Evolutionary conservation across 2,888 invertebrate genomes (phyloP).

Genomic region (Aphodius granarius): DNA sequence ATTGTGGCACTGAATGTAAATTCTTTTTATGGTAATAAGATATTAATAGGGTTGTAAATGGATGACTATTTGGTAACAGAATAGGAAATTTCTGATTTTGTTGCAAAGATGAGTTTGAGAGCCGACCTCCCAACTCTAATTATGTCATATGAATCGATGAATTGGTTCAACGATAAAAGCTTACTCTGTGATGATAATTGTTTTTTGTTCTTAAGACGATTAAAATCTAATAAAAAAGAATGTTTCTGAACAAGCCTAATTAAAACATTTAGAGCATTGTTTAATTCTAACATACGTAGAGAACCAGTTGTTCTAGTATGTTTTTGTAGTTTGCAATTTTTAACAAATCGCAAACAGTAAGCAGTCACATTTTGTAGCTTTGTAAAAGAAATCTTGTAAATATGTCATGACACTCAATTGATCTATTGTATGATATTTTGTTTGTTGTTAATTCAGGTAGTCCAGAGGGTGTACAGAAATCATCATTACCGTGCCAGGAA

Average conservation of each 20-base stretch:
- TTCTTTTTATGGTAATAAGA: slow-evolving; percentile 24
- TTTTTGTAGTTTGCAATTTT: slow-evolving; percentile 4
- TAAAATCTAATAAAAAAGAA: not conserved
- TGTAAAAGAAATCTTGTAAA: slow-evolving; percentile 21
- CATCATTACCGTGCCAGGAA: not conserved
- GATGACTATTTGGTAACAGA: slow-evolving; percentile 24
- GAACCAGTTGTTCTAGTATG: not conserved
- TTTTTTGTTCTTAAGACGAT: not conserved
- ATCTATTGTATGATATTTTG: not conserved
- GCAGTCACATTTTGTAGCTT: slow-evolving; percentile 22
- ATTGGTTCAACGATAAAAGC: slow-evolving; percentile 24
- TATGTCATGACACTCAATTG: not conserved
- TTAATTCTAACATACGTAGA: not conserved
- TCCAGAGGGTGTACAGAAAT: not conserved
- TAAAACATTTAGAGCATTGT: not conserved
- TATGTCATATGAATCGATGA: slow-evolving; percentile 28
- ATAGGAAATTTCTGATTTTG: slow-evolving; percentile 26
- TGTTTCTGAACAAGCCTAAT: not conserved
- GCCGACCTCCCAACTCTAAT: slow-evolving; percentile 25
- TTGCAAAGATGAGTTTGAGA: not conserved
- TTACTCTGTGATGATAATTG: slow-evolving; percentile 9
- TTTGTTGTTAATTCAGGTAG: not conserved
- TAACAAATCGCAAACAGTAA: slow-evolving; percentile 20
- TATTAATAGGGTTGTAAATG: slow-evolving; percentile 25
- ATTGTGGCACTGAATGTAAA: slow-evolving; percentile 27